Conservation (phyloP, 2,888 invertebrate species). For the Argyresthia goedartella region DNA sequence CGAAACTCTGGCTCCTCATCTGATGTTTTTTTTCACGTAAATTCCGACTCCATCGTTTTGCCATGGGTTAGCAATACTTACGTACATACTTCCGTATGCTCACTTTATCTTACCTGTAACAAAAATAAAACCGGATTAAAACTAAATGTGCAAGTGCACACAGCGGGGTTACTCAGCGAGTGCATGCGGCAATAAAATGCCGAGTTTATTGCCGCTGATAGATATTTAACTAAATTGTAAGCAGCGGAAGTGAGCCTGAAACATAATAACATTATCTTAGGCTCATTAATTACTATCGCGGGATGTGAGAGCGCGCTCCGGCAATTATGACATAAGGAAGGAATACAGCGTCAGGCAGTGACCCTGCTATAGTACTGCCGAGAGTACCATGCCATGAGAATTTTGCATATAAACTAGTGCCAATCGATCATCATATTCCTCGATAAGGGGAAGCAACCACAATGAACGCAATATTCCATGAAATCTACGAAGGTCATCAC, state of each 20-base stretch:
- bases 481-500: too few species aligned
- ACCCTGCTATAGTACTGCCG: too few species aligned
- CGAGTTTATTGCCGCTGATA: constrained; percentile 18
- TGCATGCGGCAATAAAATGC: constrained; percentile 15
- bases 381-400: too few species aligned
- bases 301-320: too few species aligned
- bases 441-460: too few species aligned
- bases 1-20: too few species aligned
- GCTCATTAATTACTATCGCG: not conserved
- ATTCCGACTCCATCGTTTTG: too few species aligned
- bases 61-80: too few species aligned
- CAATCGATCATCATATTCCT: too few species aligned
- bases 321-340: constrained; percentile 4
- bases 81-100: not conserved
- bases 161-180: not conserved
- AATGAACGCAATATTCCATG: too few species aligned
- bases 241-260: constrained; percentile 16
- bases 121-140: not conserved
- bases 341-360: not conserved
- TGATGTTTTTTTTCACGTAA: too few species aligned
- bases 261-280: constrained; percentile 8
- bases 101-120: not conserved
- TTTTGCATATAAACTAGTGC: too few species aligned
- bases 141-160: not conserved
- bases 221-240: constrained; percentile 22